phyloP scores from a whole-genome alignment of 1,140 invertebrate species.

The Drosophila novamexicana region DNA sequence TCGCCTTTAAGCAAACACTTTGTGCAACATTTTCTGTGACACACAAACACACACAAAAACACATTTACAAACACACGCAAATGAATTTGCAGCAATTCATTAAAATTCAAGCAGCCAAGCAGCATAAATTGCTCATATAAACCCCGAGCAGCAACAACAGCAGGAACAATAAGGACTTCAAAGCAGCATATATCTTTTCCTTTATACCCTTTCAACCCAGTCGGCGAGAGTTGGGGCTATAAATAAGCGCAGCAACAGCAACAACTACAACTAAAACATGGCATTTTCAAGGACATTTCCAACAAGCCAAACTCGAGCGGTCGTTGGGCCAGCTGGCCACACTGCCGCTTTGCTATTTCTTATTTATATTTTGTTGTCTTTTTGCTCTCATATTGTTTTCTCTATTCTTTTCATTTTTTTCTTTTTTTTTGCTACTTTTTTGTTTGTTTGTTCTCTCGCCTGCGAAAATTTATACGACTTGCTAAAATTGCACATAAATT shows the following conservation, averaged over 20 bases:
- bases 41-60: too few species aligned
- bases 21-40: neutral
- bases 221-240: slow-evolving; percentile 52
- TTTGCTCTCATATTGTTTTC: slow-evolving; percentile 12
- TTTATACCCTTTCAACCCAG: slow-evolving; percentile 62
- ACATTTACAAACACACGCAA: slow-evolving; percentile 12
- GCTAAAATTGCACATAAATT: slow-evolving; percentile 83
- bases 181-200: slow-evolving; percentile 59
- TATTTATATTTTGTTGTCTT: slow-evolving; percentile 40
- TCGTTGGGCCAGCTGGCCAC: slow-evolving; percentile 65
- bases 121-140: slow-evolving; percentile 58
- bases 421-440: slow-evolving; percentile 18
- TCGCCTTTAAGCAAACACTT: slow-evolving; percentile 32
- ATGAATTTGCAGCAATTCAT: slow-evolving; percentile 78
- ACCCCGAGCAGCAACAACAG: slow-evolving; percentile 28
- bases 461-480: slow-evolving; percentile 81
- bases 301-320: slow-evolving; percentile 27
- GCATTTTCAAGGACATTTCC: slow-evolving; percentile 78
- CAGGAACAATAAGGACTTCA: slow-evolving; percentile 44
- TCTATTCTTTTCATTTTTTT: slow-evolving; percentile 11
- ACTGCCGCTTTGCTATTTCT: slow-evolving; percentile 52
- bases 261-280: slow-evolving; percentile 25
- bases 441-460: slow-evolving; percentile 47
- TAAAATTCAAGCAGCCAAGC: slow-evolving; percentile 64
- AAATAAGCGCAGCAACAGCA: slow-evolving; percentile 64